Conservation (phyloP, 2,797 vertebrate species). For the Galago senegalensis region DNA sequence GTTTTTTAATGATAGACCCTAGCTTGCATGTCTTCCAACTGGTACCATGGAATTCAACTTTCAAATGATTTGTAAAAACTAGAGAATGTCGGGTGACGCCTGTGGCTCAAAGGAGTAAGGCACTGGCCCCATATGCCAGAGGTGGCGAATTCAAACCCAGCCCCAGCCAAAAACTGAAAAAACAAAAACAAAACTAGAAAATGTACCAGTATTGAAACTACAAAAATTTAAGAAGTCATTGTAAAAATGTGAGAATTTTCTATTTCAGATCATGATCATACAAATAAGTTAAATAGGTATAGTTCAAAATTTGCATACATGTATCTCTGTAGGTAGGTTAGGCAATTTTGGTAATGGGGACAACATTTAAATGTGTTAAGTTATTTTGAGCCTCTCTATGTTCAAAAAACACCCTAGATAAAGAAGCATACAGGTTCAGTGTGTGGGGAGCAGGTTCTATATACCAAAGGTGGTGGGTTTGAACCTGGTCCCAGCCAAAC, state of each 20-base stretch:
- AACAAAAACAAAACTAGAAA: neutral
- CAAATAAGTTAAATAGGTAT: neutral
- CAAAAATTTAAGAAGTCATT: neutral
- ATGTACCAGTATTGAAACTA: neutral
- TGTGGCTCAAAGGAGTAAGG: too few relatives aligned
- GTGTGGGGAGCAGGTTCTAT: too few relatives aligned
- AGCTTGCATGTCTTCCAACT: neutral
- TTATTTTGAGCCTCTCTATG: neutral
- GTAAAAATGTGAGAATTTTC: constrained; percentile 9
- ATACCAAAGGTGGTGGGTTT: too few relatives aligned
- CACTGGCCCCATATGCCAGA: too few relatives aligned
- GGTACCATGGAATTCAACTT: neutral
- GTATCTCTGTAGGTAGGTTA: neutral
- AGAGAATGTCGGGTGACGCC: neutral
- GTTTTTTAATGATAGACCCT: neutral
- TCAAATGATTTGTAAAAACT: constrained; percentile 27
- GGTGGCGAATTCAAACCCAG: too few relatives aligned
- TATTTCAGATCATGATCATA: neutral
- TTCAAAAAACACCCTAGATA: neutral
- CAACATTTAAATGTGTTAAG: neutral
- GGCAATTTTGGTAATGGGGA: neutral
- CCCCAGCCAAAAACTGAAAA: too few relatives aligned
- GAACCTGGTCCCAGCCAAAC: too few relatives aligned
- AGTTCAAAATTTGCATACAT: neutral
- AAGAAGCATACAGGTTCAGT: neutral